These are phyloP conservation scores for Hyppa rectilinea DNA, from an alignment of 2,888 invertebrate genomes.

Conservation along the genomic window DNA sequence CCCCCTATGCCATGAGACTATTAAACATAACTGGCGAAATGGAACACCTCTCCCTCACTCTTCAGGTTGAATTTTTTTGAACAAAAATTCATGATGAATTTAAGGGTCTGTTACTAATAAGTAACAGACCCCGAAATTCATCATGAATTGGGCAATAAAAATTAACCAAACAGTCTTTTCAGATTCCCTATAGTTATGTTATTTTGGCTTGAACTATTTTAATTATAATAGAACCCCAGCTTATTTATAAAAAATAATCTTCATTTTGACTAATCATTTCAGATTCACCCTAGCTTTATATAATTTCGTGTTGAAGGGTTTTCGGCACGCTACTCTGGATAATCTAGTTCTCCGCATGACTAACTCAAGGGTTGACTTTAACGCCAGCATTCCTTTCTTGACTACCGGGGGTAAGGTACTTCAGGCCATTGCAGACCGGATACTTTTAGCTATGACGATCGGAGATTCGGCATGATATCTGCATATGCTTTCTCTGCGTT, in stretches of 20 bases:
- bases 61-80: too few species aligned
- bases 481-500: too few species aligned
- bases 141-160: not conserved
- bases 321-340: conserved; percentile 12
- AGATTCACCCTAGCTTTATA: conserved; percentile 19
- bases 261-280: conserved; percentile 1
- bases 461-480: not conserved
- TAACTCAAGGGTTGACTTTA: conserved; percentile 27
- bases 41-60: too few species aligned
- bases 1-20: too few species aligned
- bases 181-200: too few species aligned
- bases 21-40: too few species aligned
- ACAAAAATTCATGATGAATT: too few species aligned
- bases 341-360: conserved; percentile 5
- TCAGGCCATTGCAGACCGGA: not conserved
- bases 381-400: conserved; percentile 20
- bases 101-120: too few species aligned
- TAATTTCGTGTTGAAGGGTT: conserved; percentile 21
- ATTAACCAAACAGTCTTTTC: not conserved
- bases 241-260: too few species aligned
- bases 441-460: not conserved
- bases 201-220: too few species aligned
- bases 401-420: conserved; percentile 18
- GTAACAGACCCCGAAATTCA: not conserved
- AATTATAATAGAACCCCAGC: too few species aligned